Base-by-base conservation (phyloP, 2,113 vertebrate species). In the Suricata suricatta region DNA sequence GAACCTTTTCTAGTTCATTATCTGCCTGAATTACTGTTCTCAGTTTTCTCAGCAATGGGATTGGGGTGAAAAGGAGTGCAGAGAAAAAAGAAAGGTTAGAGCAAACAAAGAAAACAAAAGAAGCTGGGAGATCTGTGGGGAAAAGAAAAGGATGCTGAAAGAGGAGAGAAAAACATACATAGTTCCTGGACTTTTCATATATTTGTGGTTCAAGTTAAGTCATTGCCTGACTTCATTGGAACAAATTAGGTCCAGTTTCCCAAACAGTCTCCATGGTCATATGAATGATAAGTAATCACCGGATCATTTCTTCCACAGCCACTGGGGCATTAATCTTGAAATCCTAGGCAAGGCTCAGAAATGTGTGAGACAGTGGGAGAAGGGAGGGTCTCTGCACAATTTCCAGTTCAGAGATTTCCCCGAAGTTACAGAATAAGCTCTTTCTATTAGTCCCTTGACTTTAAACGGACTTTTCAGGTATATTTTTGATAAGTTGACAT, bases 141-240 rank as follows among this genome's bases (percentile, higher is more conserved):
- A 92, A 74, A 92, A 94, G 63, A 54, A 50, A 74, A 82, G 68
- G 86, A 88, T 72, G 63, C 79, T 93, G 92, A 97, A 98, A 95
- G 81, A 84, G 95, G 57, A 96, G 50, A 88, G 77, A 92, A 89
- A 89, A 85, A 82, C 50, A 84, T 77, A 69, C 57, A 63, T 38
- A 68, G 74, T 96, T 96, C 79, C 69, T 47, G 60, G 35, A 85
- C 16, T 95, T 96, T 97, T 94, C 93, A 92, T 97, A 79, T 79
- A 74, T 96, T 94, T 97, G 92, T 93, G 81, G 90, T 96, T 96
- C 90, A 97, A 97, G 41, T 90, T 97, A 97, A 97, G 93, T 95
- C 77, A 79, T 94, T 97, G 90, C 87, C 72, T 97, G 93, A 97
- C 88, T 98, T 95, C 74, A 82, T 91, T 97, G 81, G 95, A 98